phyloP scores from a whole-genome alignment of 2,888 invertebrate species.

The Stenodera caucasica region DNA sequence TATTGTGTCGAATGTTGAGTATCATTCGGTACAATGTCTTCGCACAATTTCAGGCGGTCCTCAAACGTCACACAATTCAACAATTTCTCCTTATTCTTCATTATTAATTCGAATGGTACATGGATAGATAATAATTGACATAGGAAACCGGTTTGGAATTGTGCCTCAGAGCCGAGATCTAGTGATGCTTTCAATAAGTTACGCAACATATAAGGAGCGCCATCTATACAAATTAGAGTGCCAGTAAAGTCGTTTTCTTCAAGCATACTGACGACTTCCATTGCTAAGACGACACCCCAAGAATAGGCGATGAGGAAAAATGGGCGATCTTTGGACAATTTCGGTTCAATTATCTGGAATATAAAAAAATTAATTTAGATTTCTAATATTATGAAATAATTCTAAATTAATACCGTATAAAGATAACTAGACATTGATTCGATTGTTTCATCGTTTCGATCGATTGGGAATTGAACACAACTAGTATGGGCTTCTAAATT shows the following conservation, averaged over 20 bases:
- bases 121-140: constrained; percentile 3
- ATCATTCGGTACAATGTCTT: constrained; percentile 8
- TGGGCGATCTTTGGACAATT: constrained; percentile 59
- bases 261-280: constrained; percentile 74
- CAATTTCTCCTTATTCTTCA: neutral
- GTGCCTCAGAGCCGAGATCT: constrained; percentile 54
- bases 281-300: constrained; percentile 76
- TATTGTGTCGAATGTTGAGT: constrained; percentile 6
- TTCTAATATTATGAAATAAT: constrained; percentile 12
- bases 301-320: constrained; percentile 87
- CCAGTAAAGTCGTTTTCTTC: constrained; percentile 69
- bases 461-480: constrained; percentile 60
- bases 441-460: constrained; percentile 55
- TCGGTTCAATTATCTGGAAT: constrained; percentile 61
- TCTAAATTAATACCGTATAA: constrained; percentile 56
- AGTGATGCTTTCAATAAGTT: constrained; percentile 56
- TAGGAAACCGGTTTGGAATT: constrained; percentile 60
- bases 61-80: neutral
- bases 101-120: constrained; percentile 9
- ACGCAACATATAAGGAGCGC: constrained; percentile 69
- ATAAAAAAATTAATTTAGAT: too few species aligned
- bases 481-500: constrained; percentile 59
- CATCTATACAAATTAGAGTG: constrained; percentile 77
- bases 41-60: constrained; percentile 9
- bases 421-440: constrained; percentile 59